These are phyloP conservation scores for Parnassius mnemosyne DNA, from an alignment of 2,888 invertebrate genomes.

Conservation along the genomic window DNA sequence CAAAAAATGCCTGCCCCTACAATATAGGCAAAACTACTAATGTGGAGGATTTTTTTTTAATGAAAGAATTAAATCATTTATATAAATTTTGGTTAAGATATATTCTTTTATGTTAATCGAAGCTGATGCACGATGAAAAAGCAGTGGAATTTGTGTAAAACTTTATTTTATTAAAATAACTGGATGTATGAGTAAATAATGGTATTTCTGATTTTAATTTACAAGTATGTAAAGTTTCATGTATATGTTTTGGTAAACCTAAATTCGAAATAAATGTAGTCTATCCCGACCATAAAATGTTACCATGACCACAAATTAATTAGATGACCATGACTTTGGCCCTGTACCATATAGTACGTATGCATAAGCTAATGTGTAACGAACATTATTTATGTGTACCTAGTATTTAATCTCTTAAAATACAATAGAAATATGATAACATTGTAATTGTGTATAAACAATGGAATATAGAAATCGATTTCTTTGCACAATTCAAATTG, in stretches of 20 bases:
- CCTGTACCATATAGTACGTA: not conserved
- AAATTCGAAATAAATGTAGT: too few relatives aligned
- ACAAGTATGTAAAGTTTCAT: conserved; percentile 10
- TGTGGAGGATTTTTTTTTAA: too few relatives aligned
- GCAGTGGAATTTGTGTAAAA: conserved; percentile 3
- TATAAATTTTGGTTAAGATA: too few relatives aligned
- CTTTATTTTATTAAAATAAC: conserved; percentile 17
- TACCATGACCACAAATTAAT: too few relatives aligned
- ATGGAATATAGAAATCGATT: conserved; percentile 17
- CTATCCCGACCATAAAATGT: too few relatives aligned
- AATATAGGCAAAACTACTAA: too few relatives aligned
- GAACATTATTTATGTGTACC: not conserved
- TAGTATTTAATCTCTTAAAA: not conserved
- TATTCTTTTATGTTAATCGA: too few relatives aligned
- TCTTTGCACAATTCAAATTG: conserved; percentile 3
- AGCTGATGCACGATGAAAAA: too few relatives aligned
- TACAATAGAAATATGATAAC: conserved; percentile 17
- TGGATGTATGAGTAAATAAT: conserved; percentile 19
- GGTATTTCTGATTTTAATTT: conserved; percentile 21
- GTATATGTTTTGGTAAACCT: too few relatives aligned
- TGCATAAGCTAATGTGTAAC: not conserved
- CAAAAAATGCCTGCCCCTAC: too few relatives aligned
- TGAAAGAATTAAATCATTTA: too few relatives aligned
- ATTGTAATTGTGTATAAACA: conserved; percentile 12
- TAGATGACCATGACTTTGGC: too few relatives aligned